Evolutionary conservation across 2,888 invertebrate species (phyloP), one percentile per base, ranked within the genome.

Genomic region (Drosophila nr. medialis): DNA sequence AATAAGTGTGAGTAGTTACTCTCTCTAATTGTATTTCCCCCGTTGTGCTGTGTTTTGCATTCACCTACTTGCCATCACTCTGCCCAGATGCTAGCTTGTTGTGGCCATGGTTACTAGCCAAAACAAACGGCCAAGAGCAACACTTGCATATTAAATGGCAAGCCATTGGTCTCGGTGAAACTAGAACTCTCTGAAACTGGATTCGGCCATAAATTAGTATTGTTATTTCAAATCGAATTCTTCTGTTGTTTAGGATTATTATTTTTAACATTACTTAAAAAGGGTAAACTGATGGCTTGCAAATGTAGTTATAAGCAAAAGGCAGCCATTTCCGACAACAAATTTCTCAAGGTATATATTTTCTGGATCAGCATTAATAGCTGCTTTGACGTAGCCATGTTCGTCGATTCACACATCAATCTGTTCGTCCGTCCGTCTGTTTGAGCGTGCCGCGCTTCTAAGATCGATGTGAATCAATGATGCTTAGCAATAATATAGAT

Each of bases 1-100:
- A 64, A 42, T 32, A 30, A 59, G 66, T 67, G 76, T 80, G 76
- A 75, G 66, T 65, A 60, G 11, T 34, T n/a, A 45, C 45, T 40
- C 21, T 63, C 24, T 49, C 21, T 42, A 48, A 29, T 32, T 21
- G 32, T 11, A 15, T 54, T 48, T n/a, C 54, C 56, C n/a, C 54
- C 54, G 45, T 24, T 69, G 59, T 66, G 51, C 45, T 45, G 42
- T 40, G 29, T 40, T 60, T 4, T 48, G 29, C 49, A 63, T 66
- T 74, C 38, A 27, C 48, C 66, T 49, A 72, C 24, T 53, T 69
- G 36, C 49, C 61, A 51, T 30, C 63, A 58, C 72, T 63, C 36
- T 30, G 50, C 36, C 53, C 50, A 38, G 53, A 55, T 32, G 61
- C 13, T 21, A 11, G 59, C 50, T 68, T 64, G 58, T 55, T 66